A percentile compares a stretch with the other conserved stretches of the same genome.
Evolutionary conservation across 2,888 invertebrate genomes (phyloP).

Genomic region (Thera britannica): DNA sequence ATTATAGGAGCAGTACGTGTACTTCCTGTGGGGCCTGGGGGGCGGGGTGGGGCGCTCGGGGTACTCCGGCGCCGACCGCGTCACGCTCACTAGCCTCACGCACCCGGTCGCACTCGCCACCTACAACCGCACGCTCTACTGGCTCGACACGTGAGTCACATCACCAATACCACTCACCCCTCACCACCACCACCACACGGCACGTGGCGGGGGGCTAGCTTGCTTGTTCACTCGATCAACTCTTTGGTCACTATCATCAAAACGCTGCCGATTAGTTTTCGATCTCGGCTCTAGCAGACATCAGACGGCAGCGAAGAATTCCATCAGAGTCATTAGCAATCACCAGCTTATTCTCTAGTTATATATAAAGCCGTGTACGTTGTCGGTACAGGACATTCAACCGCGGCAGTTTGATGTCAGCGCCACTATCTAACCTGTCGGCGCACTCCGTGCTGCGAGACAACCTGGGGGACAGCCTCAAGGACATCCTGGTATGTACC

Average conservation of each 20-base stretch:
- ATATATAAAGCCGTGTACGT: too few species aligned
- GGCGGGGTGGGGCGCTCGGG: slow-evolving; percentile 88
- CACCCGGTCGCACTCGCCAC: slow-evolving; percentile 87
- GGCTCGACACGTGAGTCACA: slow-evolving; percentile 90
- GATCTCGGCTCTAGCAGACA: too few species aligned
- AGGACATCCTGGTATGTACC: slow-evolving; percentile 33
- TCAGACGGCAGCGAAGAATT: too few species aligned
- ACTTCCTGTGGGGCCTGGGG: slow-evolving; percentile 89
- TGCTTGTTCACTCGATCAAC: too few species aligned
- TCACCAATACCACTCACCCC: too few species aligned
- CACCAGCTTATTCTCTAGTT: too few species aligned
- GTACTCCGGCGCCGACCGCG: slow-evolving; percentile 87
- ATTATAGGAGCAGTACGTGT: slow-evolving; percentile 84
- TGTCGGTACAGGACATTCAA: slow-evolving; percentile 57
- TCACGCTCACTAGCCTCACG: slow-evolving; percentile 71
- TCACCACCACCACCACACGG: too few species aligned
- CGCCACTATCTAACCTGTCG: slow-evolving; percentile 85
- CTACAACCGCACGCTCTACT: slow-evolving; percentile 87
- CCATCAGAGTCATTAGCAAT: too few species aligned
- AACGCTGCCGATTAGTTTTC: too few species aligned
- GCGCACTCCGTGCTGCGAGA: slow-evolving; percentile 50
- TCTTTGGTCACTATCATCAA: too few species aligned
- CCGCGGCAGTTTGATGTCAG: slow-evolving; percentile 87
- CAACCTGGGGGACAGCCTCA: slow-evolving; percentile 49
- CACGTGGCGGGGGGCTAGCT: too few species aligned